Evolutionary conservation across 2,113 vertebrate genomes (phyloP).

Genomic region (Labeo rohita): DNA sequence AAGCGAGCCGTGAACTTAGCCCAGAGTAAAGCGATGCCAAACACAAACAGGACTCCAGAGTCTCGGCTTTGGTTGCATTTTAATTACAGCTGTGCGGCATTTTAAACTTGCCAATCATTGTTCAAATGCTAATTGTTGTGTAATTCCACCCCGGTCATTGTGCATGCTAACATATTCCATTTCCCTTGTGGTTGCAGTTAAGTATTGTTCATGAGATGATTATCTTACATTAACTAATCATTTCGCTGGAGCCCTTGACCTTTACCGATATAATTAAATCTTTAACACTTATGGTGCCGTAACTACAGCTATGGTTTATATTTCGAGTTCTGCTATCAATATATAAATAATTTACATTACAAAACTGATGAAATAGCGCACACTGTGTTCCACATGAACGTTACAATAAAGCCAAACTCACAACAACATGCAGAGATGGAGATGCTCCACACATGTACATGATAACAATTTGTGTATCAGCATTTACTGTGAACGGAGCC

Average conservation of each 20-base stretch:
- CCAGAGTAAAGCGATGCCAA: slow-evolving; percentile 10
- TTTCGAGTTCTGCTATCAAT: background rate
- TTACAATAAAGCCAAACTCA: too few relatives aligned
- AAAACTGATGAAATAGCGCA: too few relatives aligned
- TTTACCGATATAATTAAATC: slow-evolving; percentile 47
- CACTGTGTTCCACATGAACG: too few relatives aligned
- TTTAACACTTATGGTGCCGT: slow-evolving; percentile 2
- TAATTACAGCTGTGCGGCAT: slow-evolving; percentile 50
- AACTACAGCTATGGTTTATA: background rate
- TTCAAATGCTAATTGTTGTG: slow-evolving; percentile 48
- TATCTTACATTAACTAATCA: slow-evolving; percentile 30
- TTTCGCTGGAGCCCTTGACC: slow-evolving; percentile 50
- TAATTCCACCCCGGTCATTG: slow-evolving; percentile 44
- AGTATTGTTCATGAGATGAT: slow-evolving; percentile 46
- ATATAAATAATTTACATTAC: too few relatives aligned
- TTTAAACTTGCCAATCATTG: slow-evolving; percentile 37
- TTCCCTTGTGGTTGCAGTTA: slow-evolving; percentile 43
- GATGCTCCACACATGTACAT: too few relatives aligned
- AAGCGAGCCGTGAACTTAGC: background rate
- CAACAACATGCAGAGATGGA: too few relatives aligned
- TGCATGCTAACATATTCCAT: slow-evolving; percentile 53
- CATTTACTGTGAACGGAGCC: too few relatives aligned
- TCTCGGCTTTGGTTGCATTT: slow-evolving; percentile 39
- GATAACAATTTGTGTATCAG: too few relatives aligned
- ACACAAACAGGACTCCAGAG: slow-evolving; percentile 32